Base-by-base conservation (phyloP, 2,888 invertebrate genomes). In the Eilema caniola region DNA sequence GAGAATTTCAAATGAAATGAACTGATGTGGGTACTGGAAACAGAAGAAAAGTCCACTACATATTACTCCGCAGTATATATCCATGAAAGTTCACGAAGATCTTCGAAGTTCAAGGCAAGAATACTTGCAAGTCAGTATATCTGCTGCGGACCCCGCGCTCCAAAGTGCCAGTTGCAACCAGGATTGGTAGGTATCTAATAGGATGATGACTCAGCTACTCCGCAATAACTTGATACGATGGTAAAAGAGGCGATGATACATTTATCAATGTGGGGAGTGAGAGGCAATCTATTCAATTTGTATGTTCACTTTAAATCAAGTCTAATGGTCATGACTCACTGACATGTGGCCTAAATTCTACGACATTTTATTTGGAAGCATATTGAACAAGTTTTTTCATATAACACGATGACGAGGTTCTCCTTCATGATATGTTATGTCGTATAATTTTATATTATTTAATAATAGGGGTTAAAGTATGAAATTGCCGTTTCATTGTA, bases 221-320 rank as follows among this genome's bases (percentile, higher is more conserved):
- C 5, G 41, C 16, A 47, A 7, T 20, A 16, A 47, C 20, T 53
- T n/a, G 53, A 59, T 25, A 47, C 25, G 16, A 67, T 41, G 62
- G 62, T 67, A 57, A 61, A 61, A 64, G 25, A 23, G 64, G 62
- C 62, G 81, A 76, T 79, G 81, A 79, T 77, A 70, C 79, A 74
- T 74, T 66, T 56, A 31, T n/a, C 69, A 65, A 24, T 37, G 64
- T 67, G 69, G 66, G 67, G 62, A 66, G 64, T 70, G 62, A 75
- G 69, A 74, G 72, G 65, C 62, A 81, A 78, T 78, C 72, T 71
- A 69, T 74, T 78, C 74, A 76, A 79, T 78, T 83, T 74, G 61
- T 70, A 20, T 57, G 71, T 64, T 71, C 71, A 67, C 62, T 76
- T 70, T 70, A 28, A 71, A 47, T 59, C 67, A 72, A 66, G 70